Conservation (phyloP, 2,797 vertebrate species). For the Neosalanx taihuensis region DNA sequence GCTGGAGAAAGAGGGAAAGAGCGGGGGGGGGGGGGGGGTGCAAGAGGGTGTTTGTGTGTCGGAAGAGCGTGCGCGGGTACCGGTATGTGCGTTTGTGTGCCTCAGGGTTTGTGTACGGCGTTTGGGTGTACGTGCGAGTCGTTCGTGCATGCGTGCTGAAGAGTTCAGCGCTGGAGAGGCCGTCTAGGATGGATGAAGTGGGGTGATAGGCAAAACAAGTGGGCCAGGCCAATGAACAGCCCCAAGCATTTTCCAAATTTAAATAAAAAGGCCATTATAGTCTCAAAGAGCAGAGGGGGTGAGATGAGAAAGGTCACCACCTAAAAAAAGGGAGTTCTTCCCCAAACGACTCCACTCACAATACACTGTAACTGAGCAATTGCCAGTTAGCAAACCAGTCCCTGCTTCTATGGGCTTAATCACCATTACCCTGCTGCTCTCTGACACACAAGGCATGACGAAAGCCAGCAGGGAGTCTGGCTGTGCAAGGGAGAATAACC, state of each 20-base stretch:
- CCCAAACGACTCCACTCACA: constrained; percentile 38
- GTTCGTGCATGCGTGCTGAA: constrained; percentile 11
- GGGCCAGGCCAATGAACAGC: constrained; percentile 57
- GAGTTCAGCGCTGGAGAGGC: constrained; percentile 2
- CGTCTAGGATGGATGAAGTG: constrained; percentile 23
- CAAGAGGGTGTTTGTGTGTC: not conserved
- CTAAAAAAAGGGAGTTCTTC: constrained; percentile 41
- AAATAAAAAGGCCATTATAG: constrained; percentile 54
- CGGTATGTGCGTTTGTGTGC: not conserved
- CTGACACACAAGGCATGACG: constrained; percentile 67
- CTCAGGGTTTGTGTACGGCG: not conserved
- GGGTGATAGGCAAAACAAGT: constrained; percentile 46
- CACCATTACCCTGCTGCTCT: constrained; percentile 58
- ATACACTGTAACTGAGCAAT: constrained; percentile 47
- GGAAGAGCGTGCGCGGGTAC: not conserved
- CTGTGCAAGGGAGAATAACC: constrained; percentile 51
- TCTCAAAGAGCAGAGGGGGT: constrained; percentile 43
- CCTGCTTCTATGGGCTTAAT: constrained; percentile 57
- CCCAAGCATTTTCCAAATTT: constrained; percentile 55
- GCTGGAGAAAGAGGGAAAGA: too few relatives aligned
- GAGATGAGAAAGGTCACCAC: constrained; percentile 30
- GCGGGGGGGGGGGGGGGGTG: not conserved
- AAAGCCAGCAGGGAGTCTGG: constrained; percentile 67
- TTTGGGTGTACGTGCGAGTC: constrained; percentile 14
- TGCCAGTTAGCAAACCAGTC: constrained; percentile 42